Evolutionary conservation across 1,140 invertebrate genomes (phyloP).

Genomic region (Brachionus koreanus): DNA sequence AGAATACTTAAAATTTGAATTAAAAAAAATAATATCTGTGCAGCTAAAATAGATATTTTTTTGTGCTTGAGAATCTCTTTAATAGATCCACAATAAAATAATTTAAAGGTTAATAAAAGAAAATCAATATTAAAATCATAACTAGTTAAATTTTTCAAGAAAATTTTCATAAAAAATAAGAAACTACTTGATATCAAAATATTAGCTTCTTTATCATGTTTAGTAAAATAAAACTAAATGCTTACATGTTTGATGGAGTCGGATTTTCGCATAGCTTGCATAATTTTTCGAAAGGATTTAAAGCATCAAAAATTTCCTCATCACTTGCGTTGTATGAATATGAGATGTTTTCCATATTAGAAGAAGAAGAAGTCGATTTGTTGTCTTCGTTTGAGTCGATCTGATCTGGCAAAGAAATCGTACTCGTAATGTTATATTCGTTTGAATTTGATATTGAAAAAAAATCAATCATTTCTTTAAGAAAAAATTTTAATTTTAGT

Average conservation of each 20-base stretch:
- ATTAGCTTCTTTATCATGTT: neutral
- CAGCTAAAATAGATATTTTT: too few species aligned
- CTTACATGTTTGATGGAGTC: conserved; percentile 38
- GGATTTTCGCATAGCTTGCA: conserved; percentile 31
- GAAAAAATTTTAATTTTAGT: neutral
- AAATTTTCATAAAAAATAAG: neutral
- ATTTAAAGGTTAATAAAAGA: too few species aligned
- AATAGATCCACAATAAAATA: neutral
- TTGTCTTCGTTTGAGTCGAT: neutral
- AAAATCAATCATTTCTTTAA: conserved; percentile 32
- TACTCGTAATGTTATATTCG: neutral
- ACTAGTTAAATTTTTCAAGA: neutral
- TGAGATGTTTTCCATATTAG: neutral
- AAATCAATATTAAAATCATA: too few species aligned
- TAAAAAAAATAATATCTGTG: too few species aligned
- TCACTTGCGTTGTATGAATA: neutral
- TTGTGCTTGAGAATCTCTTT: too few species aligned
- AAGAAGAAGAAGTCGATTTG: neutral
- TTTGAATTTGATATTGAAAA: neutral
- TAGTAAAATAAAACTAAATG: neutral
- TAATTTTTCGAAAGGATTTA: conserved; percentile 40
- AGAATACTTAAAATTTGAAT: too few species aligned
- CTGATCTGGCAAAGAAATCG: neutral
- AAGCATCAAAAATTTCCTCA: conserved; percentile 11
- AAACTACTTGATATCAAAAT: neutral